Percentiles rank a stretch among this genome's conserved stretches.
Evolutionary conservation across 2,113 vertebrate species (phyloP).

Genomic region (Prunella himalayana): DNA sequence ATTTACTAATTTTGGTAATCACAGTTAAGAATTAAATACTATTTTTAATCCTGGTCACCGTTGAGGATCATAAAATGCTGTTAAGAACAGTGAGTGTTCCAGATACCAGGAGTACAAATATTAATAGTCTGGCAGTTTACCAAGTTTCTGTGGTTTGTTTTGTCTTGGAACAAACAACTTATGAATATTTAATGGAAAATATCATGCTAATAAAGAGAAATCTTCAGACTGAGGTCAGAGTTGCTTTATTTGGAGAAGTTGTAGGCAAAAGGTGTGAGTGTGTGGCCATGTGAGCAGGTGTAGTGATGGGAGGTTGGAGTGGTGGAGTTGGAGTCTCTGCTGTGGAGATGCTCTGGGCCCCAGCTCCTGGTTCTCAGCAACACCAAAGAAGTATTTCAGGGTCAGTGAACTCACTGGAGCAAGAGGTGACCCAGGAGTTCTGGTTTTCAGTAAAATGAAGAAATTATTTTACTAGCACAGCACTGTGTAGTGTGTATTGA

Average conservation of each 20-base stretch:
- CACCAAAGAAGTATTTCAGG: not conserved
- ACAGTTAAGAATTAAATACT: not conserved
- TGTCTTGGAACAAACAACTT: not conserved
- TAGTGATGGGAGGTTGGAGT: not conserved
- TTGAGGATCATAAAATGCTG: not conserved
- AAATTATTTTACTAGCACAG: not conserved
- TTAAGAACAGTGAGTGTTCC: not conserved
- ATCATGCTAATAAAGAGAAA: not conserved
- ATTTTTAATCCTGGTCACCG: not conserved
- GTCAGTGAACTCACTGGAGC: not conserved
- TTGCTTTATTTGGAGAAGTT: not conserved
- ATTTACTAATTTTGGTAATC: not conserved
- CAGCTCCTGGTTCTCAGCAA: not conserved
- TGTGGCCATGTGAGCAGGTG: not conserved
- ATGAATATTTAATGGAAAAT: not conserved
- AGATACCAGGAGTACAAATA: not conserved
- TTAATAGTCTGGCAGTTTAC: not conserved
- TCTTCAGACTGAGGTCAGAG: not conserved
- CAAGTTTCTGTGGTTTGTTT: not conserved
- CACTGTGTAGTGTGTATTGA: not conserved
- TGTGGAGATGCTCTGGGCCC: not conserved
- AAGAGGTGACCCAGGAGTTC: not conserved
- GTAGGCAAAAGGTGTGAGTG: not conserved
- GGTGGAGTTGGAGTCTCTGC: not conserved
- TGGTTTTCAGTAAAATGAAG: not conserved